Conservation (phyloP, 2,888 invertebrate genomes). For the Conops quadrifasciatus region DNA sequence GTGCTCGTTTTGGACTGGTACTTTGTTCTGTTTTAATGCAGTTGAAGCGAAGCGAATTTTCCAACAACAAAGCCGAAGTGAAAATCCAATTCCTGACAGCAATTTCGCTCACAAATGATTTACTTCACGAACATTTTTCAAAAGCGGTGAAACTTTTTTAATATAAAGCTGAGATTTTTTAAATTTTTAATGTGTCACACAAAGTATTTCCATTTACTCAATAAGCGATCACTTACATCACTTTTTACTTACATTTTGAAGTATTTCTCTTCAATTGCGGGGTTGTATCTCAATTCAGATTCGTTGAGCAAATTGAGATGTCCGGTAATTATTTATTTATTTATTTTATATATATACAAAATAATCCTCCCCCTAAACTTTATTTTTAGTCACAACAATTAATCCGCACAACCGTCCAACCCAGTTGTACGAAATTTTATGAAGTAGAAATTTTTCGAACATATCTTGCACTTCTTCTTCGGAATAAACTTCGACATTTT, state of each 20-base stretch:
- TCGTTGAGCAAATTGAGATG: no score
- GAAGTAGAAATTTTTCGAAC: no score
- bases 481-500: background rate
- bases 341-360: background rate
- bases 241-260: background rate
- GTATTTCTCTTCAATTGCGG: background rate
- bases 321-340: background rate
- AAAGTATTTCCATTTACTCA: background rate
- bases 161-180: background rate
- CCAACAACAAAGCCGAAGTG: background rate
- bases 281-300: no score
- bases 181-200: background rate
- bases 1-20: slow-evolving; percentile 1
- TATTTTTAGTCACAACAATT: slow-evolving; percentile 17
- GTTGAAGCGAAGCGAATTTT: background rate
- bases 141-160: background rate
- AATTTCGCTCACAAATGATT: slow-evolving; percentile 1
- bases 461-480: no score
- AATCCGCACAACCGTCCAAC: slow-evolving; percentile 29
- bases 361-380: background rate
- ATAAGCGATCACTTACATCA: background rate
- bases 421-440: slow-evolving; percentile 32
- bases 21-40: background rate
- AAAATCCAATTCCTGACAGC: background rate
- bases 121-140: background rate